Conservation (phyloP, 2,888 invertebrate species). For the Hyalella azteca region DNA sequence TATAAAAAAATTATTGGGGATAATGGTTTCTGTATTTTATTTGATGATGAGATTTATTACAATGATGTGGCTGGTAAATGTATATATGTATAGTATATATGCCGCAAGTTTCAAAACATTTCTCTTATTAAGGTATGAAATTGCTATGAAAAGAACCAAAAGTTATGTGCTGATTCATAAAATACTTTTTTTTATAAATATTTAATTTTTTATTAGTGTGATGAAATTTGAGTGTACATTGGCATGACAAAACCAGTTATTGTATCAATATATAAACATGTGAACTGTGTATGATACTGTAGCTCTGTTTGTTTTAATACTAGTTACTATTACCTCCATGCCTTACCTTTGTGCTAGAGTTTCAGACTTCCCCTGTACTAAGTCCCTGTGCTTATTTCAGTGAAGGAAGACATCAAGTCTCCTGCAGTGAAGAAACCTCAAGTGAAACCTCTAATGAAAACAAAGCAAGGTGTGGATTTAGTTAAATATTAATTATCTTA, state of each 20-base stretch:
- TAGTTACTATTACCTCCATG: not conserved
- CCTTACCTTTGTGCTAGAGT: not conserved
- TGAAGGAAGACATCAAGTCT: not conserved
- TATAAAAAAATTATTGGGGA: too few relatives aligned
- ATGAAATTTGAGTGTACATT: not conserved
- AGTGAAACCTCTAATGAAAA: not conserved
- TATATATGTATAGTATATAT: too few relatives aligned
- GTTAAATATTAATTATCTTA: not conserved
- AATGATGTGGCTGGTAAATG: too few relatives aligned
- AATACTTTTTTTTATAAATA: too few relatives aligned
- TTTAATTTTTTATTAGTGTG: too few relatives aligned
- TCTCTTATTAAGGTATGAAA: too few relatives aligned
- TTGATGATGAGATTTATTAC: too few relatives aligned
- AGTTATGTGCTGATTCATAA: too few relatives aligned
- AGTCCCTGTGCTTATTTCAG: not conserved
- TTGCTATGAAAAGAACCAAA: too few relatives aligned
- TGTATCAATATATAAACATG: not conserved
- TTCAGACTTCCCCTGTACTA: too few relatives aligned
- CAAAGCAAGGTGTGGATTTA: not conserved
- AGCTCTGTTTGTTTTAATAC: not conserved
- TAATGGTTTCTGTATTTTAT: too few relatives aligned
- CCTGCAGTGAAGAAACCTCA: not conserved
- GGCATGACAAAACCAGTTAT: not conserved
- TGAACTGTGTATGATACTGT: not conserved
- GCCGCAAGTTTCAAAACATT: too few relatives aligned